phyloP scores from a whole-genome alignment of 2,888 invertebrate species.

The Chromoteleia sp. region DNA sequence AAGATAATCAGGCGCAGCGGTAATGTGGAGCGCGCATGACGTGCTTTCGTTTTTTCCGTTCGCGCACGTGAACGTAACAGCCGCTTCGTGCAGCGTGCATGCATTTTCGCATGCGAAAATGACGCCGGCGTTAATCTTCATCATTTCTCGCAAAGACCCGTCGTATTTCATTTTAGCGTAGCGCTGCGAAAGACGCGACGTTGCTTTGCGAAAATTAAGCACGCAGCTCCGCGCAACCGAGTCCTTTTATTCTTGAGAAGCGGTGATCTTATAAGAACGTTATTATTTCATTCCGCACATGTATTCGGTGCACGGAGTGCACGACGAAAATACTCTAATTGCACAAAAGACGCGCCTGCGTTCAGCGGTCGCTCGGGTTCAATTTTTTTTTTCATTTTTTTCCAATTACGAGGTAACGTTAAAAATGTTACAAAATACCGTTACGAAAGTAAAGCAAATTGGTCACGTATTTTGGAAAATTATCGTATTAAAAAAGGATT shows the following conservation, averaged over 20 bases:
- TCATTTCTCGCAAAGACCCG: constrained; percentile 19
- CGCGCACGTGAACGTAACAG: neutral
- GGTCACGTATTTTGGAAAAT: neutral
- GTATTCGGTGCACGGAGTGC: neutral
- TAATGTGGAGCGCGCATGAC: neutral
- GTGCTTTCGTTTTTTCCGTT: constrained; percentile 2
- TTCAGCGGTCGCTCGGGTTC: constrained; percentile 2
- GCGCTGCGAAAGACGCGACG: neutral
- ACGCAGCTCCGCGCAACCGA: neutral
- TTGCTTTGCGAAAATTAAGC: constrained; percentile 32
- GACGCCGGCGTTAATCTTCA: constrained; percentile 14
- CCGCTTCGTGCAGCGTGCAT: neutral
- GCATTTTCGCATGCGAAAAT: constrained; percentile 6
- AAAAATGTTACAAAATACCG: neutral
- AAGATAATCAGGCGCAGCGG: neutral
- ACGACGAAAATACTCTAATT: constrained; percentile 20
- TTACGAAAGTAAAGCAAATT: neutral
- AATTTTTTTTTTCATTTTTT: neutral
- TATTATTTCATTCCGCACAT: constrained; percentile 23
- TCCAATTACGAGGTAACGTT: neutral
- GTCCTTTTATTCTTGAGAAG: constrained; percentile 31
- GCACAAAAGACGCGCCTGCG: neutral
- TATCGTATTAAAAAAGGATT: too few species aligned
- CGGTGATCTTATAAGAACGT: constrained; percentile 34
- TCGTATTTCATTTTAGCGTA: constrained; percentile 16